These are phyloP conservation scores for Pachydiplax longipennis DNA, from an alignment of 2,888 invertebrate species.

Conservation along the genomic window DNA sequence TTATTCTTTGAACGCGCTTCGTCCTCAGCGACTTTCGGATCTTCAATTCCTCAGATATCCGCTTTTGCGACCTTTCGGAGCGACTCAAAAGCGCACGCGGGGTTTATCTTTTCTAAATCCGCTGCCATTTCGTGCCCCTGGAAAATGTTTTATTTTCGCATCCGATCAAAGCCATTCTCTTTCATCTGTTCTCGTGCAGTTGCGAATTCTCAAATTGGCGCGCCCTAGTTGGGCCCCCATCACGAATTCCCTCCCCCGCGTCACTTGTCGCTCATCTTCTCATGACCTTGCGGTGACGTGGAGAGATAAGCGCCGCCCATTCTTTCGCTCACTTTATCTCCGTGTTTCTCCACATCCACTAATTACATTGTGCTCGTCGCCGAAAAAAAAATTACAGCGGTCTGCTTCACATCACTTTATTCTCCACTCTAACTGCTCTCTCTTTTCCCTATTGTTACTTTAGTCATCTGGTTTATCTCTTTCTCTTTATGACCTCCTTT, in stretches of 20 bases:
- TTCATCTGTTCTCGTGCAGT: too few species aligned
- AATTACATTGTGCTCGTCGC: background rate
- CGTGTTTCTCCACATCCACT: background rate
- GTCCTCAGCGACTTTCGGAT: too few species aligned
- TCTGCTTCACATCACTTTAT: background rate
- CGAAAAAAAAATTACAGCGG: too few species aligned
- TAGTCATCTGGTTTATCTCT: background rate
- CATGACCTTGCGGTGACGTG: slow-evolving; percentile 32
- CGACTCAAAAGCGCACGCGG: too few species aligned
- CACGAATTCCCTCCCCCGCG: background rate
- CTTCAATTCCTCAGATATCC: too few species aligned
- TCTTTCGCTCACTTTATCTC: background rate
- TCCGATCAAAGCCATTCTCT: too few species aligned
- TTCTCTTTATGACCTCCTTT: background rate
- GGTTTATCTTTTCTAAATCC: too few species aligned
- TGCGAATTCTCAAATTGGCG: too few species aligned
- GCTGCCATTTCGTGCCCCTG: too few species aligned
- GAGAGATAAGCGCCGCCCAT: slow-evolving; percentile 7
- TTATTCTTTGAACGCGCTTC: too few species aligned
- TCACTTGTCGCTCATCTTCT: background rate
- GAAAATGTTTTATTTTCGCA: too few species aligned
- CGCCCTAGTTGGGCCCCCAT: background rate
- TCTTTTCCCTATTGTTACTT: background rate
- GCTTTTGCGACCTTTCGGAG: too few species aligned
- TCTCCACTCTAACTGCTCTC: background rate